These are phyloP conservation scores for Arothron firmamentum DNA, from an alignment of 2,113 vertebrate species.

Conservation along the genomic window DNA sequence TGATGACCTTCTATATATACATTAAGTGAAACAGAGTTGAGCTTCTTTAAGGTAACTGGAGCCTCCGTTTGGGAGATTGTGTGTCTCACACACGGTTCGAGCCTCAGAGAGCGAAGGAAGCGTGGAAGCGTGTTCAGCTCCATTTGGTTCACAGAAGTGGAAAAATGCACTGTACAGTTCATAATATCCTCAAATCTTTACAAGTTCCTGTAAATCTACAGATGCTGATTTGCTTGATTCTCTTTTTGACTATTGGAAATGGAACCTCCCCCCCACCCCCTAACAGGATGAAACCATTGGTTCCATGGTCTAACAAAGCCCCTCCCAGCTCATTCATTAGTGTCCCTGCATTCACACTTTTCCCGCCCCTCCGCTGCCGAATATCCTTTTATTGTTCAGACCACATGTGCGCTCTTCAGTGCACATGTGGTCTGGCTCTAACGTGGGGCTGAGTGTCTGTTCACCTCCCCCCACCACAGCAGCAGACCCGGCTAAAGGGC, in stretches of 20 bases:
- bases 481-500: not conserved
- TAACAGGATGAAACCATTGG: conserved; percentile 37
- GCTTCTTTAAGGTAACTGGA: conserved; percentile 67
- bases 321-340: conserved; percentile 46
- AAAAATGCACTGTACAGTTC: not conserved
- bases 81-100: conserved; percentile 39
- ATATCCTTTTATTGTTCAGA: conserved; percentile 37
- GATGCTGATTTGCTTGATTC: no score
- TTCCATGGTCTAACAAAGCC: conserved; percentile 35
- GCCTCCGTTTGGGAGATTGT: conserved; percentile 51
- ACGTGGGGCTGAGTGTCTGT: conserved; percentile 39
- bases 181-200: not conserved
- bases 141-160: not conserved
- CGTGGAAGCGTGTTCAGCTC: conserved; percentile 12
- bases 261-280: not conserved
- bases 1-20: conserved; percentile 73
- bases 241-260: no score
- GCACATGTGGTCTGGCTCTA: conserved; percentile 44
- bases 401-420: conserved; percentile 23
- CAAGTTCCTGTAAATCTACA: no score
- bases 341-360: conserved; percentile 46
- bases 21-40: conserved; percentile 63
- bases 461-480: conserved; percentile 21
- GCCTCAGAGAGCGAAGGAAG: conserved; percentile 2
- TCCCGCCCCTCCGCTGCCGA: conserved; percentile 31